phyloP scores from a whole-genome alignment of 2,797 vertebrate species.

The Dendrocincla tyrannina region DNA sequence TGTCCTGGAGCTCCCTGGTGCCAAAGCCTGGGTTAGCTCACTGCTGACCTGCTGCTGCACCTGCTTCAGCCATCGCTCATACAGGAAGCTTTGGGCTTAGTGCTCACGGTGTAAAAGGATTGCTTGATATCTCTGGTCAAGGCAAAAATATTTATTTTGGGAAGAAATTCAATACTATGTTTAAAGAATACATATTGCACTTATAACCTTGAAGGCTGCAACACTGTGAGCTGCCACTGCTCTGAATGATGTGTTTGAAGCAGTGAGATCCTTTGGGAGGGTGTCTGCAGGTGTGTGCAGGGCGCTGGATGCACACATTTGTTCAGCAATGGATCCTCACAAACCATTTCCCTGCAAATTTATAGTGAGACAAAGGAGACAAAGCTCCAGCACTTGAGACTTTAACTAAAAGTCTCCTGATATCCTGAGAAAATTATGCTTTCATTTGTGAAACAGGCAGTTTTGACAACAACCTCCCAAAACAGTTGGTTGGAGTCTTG shows the following conservation, averaged over 20 bases:
- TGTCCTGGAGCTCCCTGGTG: background rate
- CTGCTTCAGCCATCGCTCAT: background rate
- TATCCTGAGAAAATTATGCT: background rate
- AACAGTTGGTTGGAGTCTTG: background rate
- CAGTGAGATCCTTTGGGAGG: background rate
- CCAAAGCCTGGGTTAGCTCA: background rate
- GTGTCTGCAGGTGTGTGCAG: background rate
- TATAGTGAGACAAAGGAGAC: background rate
- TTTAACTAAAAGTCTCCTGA: background rate
- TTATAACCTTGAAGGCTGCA: background rate
- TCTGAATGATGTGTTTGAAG: background rate
- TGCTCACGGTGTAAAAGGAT: background rate
- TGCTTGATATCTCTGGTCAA: background rate
- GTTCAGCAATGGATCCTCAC: background rate
- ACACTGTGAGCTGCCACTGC: background rate
- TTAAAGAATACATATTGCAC: background rate
- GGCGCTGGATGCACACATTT: background rate
- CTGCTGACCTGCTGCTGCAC: background rate
- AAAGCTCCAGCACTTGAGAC: background rate
- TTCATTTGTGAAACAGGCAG: background rate
- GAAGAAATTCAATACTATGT: background rate
- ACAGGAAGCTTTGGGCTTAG: background rate
- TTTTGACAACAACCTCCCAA: background rate
- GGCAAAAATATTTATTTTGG: background rate
- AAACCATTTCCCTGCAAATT: background rate